A percentile compares a stretch with the other conserved stretches of the same genome.
Evolutionary conservation across 1,140 invertebrate genomes (phyloP).

Genomic region (Drosophila saltans): DNA sequence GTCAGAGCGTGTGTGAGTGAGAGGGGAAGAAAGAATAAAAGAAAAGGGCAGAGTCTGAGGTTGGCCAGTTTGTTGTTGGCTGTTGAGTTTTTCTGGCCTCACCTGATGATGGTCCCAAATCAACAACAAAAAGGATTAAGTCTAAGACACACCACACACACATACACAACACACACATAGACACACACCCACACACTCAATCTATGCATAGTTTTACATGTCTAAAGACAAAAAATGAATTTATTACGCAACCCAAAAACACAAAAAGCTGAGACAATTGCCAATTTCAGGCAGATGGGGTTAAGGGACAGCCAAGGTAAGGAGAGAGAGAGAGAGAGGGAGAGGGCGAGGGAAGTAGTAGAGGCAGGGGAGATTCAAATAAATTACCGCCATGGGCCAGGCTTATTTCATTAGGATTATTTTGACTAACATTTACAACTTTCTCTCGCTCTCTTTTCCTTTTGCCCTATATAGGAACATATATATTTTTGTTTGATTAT

Average conservation of each 20-base stretch:
- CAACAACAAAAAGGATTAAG: slow-evolving; percentile 79
- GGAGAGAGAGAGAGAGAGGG: neutral
- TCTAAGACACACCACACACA: slow-evolving; percentile 62
- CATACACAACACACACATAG: neutral
- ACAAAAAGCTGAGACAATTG: slow-evolving; percentile 75
- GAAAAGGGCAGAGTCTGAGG: slow-evolving; percentile 39
- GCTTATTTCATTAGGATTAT: slow-evolving; percentile 82
- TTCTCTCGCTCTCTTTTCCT: neutral
- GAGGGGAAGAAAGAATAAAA: slow-evolving; percentile 6
- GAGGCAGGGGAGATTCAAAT: slow-evolving; percentile 51
- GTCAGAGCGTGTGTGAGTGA: neutral
- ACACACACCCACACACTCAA: slow-evolving; percentile 19
- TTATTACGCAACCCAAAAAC: slow-evolving; percentile 75
- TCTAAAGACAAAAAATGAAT: slow-evolving; percentile 79
- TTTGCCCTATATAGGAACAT: neutral
- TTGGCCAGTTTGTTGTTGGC: slow-evolving; percentile 35
- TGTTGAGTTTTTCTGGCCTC: slow-evolving; percentile 53
- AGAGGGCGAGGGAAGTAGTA: neutral
- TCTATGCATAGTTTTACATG: slow-evolving; percentile 71
- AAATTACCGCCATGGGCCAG: slow-evolving; percentile 78
- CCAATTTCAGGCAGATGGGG: slow-evolving; percentile 44
- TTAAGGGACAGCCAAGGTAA: neutral
- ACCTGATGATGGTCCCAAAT: slow-evolving; percentile 73
- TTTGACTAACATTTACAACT: slow-evolving; percentile 60
- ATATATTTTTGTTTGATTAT: neutral